Base-by-base conservation (phyloP, 37 sponge, comb jelly and placozoan genomes). In the Eunapius fragilis region DNA sequence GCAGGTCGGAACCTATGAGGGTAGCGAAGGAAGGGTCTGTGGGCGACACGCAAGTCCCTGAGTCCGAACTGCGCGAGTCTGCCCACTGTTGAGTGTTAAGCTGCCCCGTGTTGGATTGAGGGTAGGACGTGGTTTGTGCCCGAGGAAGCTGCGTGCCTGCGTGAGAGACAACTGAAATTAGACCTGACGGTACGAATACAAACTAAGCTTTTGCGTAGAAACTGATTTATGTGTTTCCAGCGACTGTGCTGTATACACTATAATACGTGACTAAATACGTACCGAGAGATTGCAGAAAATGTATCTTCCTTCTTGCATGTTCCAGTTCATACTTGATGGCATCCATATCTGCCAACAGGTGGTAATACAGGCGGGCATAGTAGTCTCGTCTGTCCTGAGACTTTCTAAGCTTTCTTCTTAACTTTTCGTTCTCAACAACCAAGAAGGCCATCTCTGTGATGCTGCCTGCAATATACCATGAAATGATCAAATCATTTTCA, bases 371-470 rank as follows among this genome's bases (percentile, higher is more conserved):
- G 25, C 75, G 70, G 6, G 90, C 90, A 37, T 90, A 90, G 69
- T 90, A 78, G 75, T 90, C 90, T 69, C 90, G 72, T 22, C 90
- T 28, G 35, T 81, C 76, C 70, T 90, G 80, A 24, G 71, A 82
- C 74, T 85, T 84, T 12, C 47, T 47, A 28, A 84, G 78, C 82
- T 90, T 90, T 13, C 81, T 33, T 38, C 72, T 28, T 9, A 76
- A 27, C 36, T 75, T 90, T 70, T 90, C 82, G 22, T 75, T 80
- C 77, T 90, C 86, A 49, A 87, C 12, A 68, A 87, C 67, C 3
- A 87, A 76, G 28, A 75, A 75, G 22, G 34, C 87, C 68, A 87
- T 19, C 31, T 79, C 79, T 38, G 79, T 30, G 26, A 79, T 33
- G 25, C 36, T 79, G 35, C 36, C 76, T 76, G 76, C 2, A 34